Percentiles rank a stretch among this genome's conserved stretches.
Evolutionary conservation across 92 coral and sea anemone species (phyloP).

Genomic region (Phenganax stokvisi): DNA sequence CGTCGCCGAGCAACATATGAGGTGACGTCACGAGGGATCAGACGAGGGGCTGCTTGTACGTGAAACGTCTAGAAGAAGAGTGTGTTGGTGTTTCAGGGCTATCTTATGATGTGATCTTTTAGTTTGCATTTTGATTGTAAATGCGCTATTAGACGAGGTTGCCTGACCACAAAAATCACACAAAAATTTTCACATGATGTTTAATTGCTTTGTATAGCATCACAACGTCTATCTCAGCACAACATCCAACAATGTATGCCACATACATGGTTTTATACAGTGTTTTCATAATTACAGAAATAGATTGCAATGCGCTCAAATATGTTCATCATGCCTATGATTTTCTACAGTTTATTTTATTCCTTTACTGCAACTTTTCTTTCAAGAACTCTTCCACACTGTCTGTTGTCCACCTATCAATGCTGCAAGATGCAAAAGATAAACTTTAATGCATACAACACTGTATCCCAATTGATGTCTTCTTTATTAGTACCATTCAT

Average conservation of each 20-base stretch:
- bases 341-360: background rate
- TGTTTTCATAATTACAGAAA: slow-evolving; percentile 24
- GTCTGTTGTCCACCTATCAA: slow-evolving; percentile 98
- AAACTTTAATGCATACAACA: background rate
- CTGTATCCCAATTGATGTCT: background rate
- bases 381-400: slow-evolving; percentile 91
- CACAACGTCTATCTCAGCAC: slow-evolving; percentile 2
- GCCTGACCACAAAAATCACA: background rate
- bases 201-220: slow-evolving; percentile 14
- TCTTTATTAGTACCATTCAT: background rate
- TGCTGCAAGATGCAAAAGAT: slow-evolving; percentile 58
- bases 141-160: too few species aligned
- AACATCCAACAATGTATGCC: slow-evolving; percentile 34
- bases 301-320: background rate
- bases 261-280: slow-evolving; percentile 26
- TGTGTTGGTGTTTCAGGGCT: too few species aligned
- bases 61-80: too few species aligned
- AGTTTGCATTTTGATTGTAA: too few species aligned
- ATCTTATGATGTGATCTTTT: too few species aligned
- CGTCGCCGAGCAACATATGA: too few species aligned
- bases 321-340: background rate
- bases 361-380: slow-evolving; percentile 63
- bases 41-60: background rate
- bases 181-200: background rate
- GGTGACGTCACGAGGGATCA: background rate